Conservation (phyloP, 2,797 vertebrate species). For the Arrhamphus sclerolepis region DNA sequence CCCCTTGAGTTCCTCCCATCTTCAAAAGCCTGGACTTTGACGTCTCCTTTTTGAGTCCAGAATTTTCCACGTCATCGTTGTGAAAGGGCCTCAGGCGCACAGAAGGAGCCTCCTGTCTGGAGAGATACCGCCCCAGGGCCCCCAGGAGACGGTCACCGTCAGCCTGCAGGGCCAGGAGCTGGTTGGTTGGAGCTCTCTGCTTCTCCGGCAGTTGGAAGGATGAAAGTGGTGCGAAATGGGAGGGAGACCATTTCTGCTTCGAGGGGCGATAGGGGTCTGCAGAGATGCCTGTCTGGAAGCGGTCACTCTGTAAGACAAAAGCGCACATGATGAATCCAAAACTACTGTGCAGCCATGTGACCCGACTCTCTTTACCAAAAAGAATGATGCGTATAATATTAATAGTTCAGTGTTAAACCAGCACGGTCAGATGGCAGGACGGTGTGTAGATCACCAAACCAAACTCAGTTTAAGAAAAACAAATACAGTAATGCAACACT, state of each 20-base stretch:
- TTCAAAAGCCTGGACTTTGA: constrained; percentile 55
- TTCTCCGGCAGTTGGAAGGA: constrained; percentile 36
- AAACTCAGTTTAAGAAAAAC: too few species aligned
- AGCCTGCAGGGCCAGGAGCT: constrained; percentile 33
- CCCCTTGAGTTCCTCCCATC: constrained; percentile 50
- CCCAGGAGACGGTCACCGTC: constrained; percentile 72
- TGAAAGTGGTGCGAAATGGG: constrained; percentile 56
- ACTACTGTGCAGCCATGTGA: too few species aligned
- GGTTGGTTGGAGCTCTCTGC: constrained; percentile 34
- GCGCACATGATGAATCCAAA: too few species aligned
- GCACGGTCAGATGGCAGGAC: too few species aligned
- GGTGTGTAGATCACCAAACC: too few species aligned
- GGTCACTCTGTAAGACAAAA: constrained; percentile 38
- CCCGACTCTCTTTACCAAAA: too few species aligned
- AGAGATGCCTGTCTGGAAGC: constrained; percentile 25
- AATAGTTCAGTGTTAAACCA: too few species aligned
- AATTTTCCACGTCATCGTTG: constrained; percentile 51
- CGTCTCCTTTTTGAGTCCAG: constrained; percentile 46
- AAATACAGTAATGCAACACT: too few species aligned
- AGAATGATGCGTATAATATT: too few species aligned
- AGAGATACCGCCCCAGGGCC: constrained; percentile 78
- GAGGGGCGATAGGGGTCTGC: constrained; percentile 62
- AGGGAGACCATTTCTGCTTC: constrained; percentile 54
- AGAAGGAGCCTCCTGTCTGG: constrained; percentile 58
- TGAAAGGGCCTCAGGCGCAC: constrained; percentile 47